Percentiles rank a stretch among this genome's conserved stretches.
Evolutionary conservation across 1,140 invertebrate genomes (phyloP).

Genomic region (Tetramorium simillimum): DNA sequence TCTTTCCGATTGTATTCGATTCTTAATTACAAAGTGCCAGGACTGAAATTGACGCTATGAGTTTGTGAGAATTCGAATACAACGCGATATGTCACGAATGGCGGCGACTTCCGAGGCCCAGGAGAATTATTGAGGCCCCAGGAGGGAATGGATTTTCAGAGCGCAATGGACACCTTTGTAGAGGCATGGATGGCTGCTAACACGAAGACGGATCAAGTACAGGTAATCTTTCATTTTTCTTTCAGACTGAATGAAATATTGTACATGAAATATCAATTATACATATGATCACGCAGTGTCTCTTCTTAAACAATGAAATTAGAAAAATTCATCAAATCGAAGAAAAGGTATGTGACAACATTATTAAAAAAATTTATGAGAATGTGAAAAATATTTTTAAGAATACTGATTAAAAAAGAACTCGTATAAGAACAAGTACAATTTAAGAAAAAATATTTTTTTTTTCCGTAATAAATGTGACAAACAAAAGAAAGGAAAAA

Average conservation of each 20-base stretch:
- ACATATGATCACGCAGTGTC: background rate
- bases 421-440: background rate
- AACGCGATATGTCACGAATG: constrained; percentile 67
- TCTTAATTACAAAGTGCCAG: constrained; percentile 7
- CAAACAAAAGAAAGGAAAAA: background rate
- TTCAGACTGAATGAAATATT: background rate
- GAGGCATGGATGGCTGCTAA: constrained; percentile 98
- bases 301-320: background rate
- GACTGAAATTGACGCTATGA: background rate
- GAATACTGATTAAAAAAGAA: background rate
- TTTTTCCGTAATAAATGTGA: background rate
- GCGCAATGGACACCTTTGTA: constrained; percentile 98
- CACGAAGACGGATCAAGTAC: constrained; percentile 88
- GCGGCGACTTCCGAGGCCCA: constrained; percentile 70
- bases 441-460: background rate
- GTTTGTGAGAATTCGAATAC: constrained; percentile 22
- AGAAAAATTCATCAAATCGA: background rate
- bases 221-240: constrained; percentile 74
- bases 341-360: background rate
- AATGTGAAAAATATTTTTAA: background rate
- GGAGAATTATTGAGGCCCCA: constrained; percentile 71
- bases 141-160: constrained; percentile 96
- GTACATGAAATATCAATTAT: background rate
- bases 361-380: background rate
- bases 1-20: background rate